Percentiles rank a stretch among this genome's conserved stretches.
Conservation (phyloP, 53 echinoderm and acorn worm genomes). For the Temnopleurus reevesii region DNA sequence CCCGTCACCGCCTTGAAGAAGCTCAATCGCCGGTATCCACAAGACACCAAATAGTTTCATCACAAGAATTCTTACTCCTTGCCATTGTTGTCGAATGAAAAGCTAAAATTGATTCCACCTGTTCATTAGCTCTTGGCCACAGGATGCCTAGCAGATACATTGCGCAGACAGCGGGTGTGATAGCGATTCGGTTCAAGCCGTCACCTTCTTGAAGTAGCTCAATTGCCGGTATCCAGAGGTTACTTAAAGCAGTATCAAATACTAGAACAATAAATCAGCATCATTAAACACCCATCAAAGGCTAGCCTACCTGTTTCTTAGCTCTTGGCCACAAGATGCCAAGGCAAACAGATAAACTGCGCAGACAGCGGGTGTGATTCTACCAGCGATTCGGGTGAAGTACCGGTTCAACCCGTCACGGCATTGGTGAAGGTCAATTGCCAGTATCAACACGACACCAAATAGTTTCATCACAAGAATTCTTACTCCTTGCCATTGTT, state of each 20-base stretch:
- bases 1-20: constrained; percentile 88
- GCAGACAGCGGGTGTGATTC: constrained; percentile 92
- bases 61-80: constrained; percentile 88
- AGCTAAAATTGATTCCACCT: too few relatives aligned
- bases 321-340: constrained; percentile 89
- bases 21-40: constrained; percentile 98
- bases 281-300: too few relatives aligned
- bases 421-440: constrained; percentile 93
- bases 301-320: constrained; percentile 98
- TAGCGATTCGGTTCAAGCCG: constrained; percentile 90
- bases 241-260: constrained; percentile 83
- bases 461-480: constrained; percentile 89
- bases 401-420: constrained; percentile 91
- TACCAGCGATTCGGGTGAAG: constrained; percentile 94
- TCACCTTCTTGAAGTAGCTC: constrained; percentile 90
- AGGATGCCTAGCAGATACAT: constrained; percentile 91
- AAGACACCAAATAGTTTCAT: constrained; percentile 91
- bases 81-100: too few relatives aligned
- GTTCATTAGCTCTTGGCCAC: constrained; percentile 92
- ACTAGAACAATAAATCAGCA: too few relatives aligned
- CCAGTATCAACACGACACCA: constrained; percentile 94
- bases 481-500: too few relatives aligned
- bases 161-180: constrained; percentile 93
- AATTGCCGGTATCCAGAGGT: constrained; percentile 97
- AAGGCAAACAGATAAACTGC: constrained; percentile 93